Conservation (phyloP, 2,888 invertebrate genomes). For the Ligdia adustata region DNA sequence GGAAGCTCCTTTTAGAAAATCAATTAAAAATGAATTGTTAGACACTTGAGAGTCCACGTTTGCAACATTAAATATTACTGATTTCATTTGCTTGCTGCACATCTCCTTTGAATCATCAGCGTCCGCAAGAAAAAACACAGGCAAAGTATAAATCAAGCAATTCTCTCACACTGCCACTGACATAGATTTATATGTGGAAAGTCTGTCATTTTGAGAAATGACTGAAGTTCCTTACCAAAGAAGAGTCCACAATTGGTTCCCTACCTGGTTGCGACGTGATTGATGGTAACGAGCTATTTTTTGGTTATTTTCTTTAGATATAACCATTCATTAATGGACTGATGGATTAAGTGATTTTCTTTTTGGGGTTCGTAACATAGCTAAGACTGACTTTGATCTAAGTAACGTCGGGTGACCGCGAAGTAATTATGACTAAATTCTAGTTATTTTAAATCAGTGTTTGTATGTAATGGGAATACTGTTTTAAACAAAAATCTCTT, state of each 20-base stretch:
- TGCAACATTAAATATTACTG: too few relatives aligned
- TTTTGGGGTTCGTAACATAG: too few relatives aligned
- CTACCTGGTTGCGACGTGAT: constrained; percentile 54
- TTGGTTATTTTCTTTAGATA: constrained; percentile 17
- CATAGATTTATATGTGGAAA: constrained; percentile 59
- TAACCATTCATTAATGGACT: constrained; percentile 17
- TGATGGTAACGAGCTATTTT: constrained; percentile 40
- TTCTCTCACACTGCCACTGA: constrained; percentile 49
- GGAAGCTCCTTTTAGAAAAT: too few relatives aligned
- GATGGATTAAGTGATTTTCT: too few relatives aligned
- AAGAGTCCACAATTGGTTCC: constrained; percentile 54
- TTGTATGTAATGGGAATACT: too few relatives aligned
- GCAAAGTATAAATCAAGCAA: constrained; percentile 55
- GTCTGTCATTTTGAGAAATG: constrained; percentile 69
- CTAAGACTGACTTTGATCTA: too few relatives aligned
- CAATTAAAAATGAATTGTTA: too few relatives aligned
- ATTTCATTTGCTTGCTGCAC: neutral
- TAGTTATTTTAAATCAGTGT: too few relatives aligned
- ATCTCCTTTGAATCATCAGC: constrained; percentile 36
- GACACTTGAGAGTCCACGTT: too few relatives aligned
- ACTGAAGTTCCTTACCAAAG: constrained; percentile 54
- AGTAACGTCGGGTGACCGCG: too few relatives aligned
- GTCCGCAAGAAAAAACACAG: constrained; percentile 46
- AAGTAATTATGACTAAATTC: too few relatives aligned
- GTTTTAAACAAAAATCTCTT: too few relatives aligned